phyloP scores from a whole-genome alignment of 2,888 invertebrate species.

The Caenorhabditis angaria region DNA sequence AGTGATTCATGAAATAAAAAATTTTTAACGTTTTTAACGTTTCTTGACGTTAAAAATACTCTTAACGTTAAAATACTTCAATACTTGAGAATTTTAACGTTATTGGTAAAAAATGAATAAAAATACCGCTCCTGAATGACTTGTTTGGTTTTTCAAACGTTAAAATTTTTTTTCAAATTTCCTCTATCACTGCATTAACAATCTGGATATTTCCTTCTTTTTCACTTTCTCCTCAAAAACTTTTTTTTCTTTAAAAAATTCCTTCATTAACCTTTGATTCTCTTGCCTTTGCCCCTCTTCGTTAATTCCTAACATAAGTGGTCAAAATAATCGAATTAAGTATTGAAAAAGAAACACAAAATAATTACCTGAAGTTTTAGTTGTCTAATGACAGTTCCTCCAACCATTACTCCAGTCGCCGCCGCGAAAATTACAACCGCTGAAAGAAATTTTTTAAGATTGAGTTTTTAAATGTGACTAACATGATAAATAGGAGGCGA shows the following conservation, averaged over 20 bases:
- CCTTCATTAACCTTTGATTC: constrained; percentile 12
- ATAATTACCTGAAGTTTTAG: constrained; percentile 62
- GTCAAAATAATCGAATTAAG: constrained; percentile 1
- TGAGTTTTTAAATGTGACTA: constrained; percentile 19
- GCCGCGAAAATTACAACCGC: constrained; percentile 71
- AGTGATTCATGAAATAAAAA: not conserved
- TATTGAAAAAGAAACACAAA: constrained; percentile 11
- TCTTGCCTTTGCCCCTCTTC: constrained; percentile 8
- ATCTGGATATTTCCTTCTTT: no score
- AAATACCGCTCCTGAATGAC: no score
- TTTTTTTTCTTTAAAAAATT: no score
- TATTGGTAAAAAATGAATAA: no score
- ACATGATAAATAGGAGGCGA: constrained; percentile 69
- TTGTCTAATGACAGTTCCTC: constrained; percentile 68
- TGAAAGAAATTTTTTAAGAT: constrained; percentile 35
- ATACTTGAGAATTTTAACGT: no score
- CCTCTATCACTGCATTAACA: no score
- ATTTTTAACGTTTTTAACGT: not conserved
- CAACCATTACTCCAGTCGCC: constrained; percentile 70
- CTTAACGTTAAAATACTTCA: no score
- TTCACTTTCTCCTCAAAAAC: no score
- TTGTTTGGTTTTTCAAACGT: no score
- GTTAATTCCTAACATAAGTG: constrained; percentile 3
- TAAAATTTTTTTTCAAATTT: no score
- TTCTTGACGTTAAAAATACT: no score